Evolutionary conservation across 2,797 vertebrate genomes (phyloP).

Genomic region (Leptoclinus maculatus): DNA sequence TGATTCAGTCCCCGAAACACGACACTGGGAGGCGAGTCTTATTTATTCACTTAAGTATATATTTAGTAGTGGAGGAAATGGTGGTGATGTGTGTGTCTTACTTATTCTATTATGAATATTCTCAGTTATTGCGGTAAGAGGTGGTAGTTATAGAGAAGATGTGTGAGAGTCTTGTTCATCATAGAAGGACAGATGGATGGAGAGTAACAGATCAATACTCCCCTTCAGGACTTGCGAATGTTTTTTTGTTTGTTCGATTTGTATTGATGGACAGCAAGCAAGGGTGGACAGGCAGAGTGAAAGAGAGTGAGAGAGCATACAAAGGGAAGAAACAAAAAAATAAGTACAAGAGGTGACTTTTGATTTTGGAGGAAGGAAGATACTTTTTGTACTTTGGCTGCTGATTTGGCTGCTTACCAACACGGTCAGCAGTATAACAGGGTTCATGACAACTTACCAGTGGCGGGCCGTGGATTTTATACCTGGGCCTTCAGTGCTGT

Average conservation of each 20-base stretch:
- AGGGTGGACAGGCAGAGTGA: too few species aligned
- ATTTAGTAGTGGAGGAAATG: slow-evolving; percentile 11
- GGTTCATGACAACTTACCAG: too few species aligned
- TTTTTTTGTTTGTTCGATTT: background rate
- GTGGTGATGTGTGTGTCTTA: background rate
- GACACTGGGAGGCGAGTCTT: slow-evolving; percentile 25
- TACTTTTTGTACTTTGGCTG: too few species aligned
- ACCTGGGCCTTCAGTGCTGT: too few species aligned
- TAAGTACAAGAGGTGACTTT: too few species aligned
- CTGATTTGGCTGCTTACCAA: too few species aligned
- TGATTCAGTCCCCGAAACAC: slow-evolving; percentile 55
- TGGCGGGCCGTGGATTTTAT: too few species aligned
- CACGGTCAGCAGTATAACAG: too few species aligned
- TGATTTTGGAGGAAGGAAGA: too few species aligned
- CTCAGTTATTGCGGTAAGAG: background rate
- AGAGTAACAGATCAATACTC: background rate
- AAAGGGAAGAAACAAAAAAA: background rate
- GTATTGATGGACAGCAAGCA: background rate
- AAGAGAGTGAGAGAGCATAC: background rate
- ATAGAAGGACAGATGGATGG: background rate
- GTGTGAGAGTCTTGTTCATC: background rate
- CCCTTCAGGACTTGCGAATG: background rate
- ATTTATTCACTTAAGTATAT: slow-evolving; percentile 41
- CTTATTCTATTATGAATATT: background rate
- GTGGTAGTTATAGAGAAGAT: background rate